Conservation (phyloP, 2,797 vertebrate genomes). For the Ambastaia sidthimunki region DNA sequence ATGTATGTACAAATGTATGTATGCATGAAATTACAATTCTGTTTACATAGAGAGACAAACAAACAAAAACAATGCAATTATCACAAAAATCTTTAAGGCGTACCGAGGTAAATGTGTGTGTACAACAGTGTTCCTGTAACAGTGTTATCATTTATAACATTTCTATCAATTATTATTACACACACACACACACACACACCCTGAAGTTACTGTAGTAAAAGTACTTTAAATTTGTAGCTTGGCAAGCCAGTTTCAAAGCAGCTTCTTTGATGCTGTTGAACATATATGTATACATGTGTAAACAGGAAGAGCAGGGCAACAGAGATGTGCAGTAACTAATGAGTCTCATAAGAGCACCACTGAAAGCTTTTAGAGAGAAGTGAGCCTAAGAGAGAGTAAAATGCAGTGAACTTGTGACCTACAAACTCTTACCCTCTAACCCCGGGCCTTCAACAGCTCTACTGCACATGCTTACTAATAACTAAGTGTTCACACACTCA, state of each 20-base stretch:
- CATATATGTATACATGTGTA: constrained; percentile 14
- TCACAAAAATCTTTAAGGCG: neutral
- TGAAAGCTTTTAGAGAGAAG: constrained; percentile 75
- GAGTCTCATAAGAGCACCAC: constrained; percentile 77
- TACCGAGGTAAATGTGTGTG: neutral
- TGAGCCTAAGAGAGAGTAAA: constrained; percentile 77
- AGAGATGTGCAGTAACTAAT: constrained; percentile 75
- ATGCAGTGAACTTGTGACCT: constrained; percentile 75
- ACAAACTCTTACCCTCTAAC: constrained; percentile 82
- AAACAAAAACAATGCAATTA: neutral
- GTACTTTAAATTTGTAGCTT: neutral
- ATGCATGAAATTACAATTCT: neutral
- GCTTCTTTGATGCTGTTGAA: neutral
- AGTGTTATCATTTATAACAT: neutral
- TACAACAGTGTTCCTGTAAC: neutral
- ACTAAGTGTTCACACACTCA: constrained; percentile 39
- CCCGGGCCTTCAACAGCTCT: constrained; percentile 72
- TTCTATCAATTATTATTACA: neutral
- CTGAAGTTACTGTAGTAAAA: neutral
- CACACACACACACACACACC: too few species aligned
- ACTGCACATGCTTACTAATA: constrained; percentile 59
- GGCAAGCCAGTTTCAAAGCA: neutral
- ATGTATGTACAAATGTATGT: too few species aligned
- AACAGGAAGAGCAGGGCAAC: constrained; percentile 14
- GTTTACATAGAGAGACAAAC: neutral